A percentile compares a stretch with the other conserved stretches of the same genome.
These are phyloP conservation scores for Diorhabda elongata DNA, from an alignment of 1,140 invertebrate species.

Conservation along the genomic window DNA sequence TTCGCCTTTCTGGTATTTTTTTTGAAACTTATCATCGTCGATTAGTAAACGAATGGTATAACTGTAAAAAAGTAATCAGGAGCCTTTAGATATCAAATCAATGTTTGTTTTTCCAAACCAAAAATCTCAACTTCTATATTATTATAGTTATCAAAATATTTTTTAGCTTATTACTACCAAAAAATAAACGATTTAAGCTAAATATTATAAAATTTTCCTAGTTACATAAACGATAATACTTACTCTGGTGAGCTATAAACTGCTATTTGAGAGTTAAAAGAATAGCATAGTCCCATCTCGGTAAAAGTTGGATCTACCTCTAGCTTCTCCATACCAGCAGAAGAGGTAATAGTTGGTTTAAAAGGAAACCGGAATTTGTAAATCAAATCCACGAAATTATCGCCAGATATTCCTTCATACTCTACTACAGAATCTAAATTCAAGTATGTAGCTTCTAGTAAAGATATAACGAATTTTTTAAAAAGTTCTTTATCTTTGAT, in stretches of 20 bases:
- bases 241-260: slow-evolving; percentile 59
- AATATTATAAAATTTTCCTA: too few species aligned
- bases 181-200: too few species aligned
- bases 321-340: slow-evolving; percentile 27
- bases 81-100: too few species aligned
- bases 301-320: slow-evolving; percentile 54
- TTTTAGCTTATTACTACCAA: too few species aligned
- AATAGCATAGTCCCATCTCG: slow-evolving; percentile 63
- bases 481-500: slow-evolving; percentile 50
- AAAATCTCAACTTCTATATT: too few species aligned
- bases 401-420: slow-evolving; percentile 47
- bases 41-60: too few species aligned
- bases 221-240: slow-evolving; percentile 19
- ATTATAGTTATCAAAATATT: too few species aligned
- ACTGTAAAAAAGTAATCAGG: too few species aligned
- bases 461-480: slow-evolving; percentile 51
- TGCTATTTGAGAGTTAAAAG: slow-evolving; percentile 61
- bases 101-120: too few species aligned
- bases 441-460: slow-evolving; percentile 55
- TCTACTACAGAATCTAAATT: slow-evolving; percentile 54
- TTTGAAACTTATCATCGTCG: too few species aligned
- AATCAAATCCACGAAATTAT: slow-evolving; percentile 56
- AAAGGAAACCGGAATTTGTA: slow-evolving; percentile 53
- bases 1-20: too few species aligned
- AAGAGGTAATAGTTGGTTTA: slow-evolving; percentile 48